Conservation (phyloP, 2,113 vertebrate genomes). For the Oriolus oriolus region DNA sequence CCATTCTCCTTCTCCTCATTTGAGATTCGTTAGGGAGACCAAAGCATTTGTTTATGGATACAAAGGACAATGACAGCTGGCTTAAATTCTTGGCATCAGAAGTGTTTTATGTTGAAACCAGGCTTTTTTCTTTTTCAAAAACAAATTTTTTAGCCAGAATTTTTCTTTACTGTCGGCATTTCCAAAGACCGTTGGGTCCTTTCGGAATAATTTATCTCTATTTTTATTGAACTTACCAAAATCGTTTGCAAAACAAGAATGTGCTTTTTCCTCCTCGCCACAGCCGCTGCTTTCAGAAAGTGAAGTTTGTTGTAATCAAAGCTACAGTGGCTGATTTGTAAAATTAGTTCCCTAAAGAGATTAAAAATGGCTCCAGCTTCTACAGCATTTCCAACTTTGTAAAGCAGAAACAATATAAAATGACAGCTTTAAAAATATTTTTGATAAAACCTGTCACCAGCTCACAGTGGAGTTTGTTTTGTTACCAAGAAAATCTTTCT, state of each 20-base stretch:
- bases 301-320: background rate
- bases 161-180: background rate
- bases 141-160: background rate
- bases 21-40: constrained; percentile 11
- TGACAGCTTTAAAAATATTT: constrained; percentile 36
- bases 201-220: background rate
- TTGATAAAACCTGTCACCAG: constrained; percentile 28
- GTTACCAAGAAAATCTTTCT: background rate
- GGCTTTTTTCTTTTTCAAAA: background rate
- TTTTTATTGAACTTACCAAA: background rate
- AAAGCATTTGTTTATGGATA: constrained; percentile 53
- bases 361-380: background rate
- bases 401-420: background rate
- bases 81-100: constrained; percentile 20
- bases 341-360: background rate
- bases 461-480: constrained; percentile 9
- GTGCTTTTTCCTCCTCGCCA: background rate
- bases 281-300: background rate
- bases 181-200: background rate
- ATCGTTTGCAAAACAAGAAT: background rate
- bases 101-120: constrained; percentile 12
- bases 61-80: constrained; percentile 48
- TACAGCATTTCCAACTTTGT: background rate
- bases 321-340: background rate
- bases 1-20: background rate